These are phyloP conservation scores for Alces alces DNA, from an alignment of 2,113 vertebrate genomes.

Conservation along the genomic window DNA sequence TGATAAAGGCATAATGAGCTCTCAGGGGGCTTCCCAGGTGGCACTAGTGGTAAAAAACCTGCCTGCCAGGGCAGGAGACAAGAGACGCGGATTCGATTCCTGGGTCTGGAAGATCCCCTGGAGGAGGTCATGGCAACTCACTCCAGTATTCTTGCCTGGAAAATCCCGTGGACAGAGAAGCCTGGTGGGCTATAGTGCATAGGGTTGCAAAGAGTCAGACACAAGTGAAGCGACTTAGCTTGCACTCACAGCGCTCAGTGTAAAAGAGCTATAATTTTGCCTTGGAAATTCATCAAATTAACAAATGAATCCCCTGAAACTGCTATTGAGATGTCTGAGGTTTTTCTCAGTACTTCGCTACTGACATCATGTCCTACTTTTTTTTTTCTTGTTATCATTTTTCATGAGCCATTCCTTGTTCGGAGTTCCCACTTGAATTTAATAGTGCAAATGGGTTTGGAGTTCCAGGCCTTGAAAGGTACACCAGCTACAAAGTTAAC, in stretches of 20 bases:
- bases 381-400: background rate
- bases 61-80: background rate
- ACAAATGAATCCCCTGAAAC: background rate
- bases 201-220: background rate
- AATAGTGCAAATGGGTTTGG: background rate
- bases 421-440: background rate
- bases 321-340: background rate
- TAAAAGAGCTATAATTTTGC: background rate
- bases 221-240: background rate
- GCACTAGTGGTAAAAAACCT: background rate
- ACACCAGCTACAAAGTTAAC: background rate
- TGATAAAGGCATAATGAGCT: background rate
- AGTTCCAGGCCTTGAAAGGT: background rate
- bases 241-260: background rate
- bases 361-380: background rate
- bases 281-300: background rate
- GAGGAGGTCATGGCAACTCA: background rate
- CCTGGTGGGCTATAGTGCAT: background rate
- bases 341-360: background rate
- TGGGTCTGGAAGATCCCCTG: background rate
- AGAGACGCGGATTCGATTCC: fast-evolving
- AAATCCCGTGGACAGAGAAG: background rate
- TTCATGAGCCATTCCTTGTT: background rate
- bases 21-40: background rate
- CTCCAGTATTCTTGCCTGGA: background rate